These are phyloP conservation scores for Drosophila nigrodunni DNA, from an alignment of 1,140 invertebrate genomes.

Conservation along the genomic window DNA sequence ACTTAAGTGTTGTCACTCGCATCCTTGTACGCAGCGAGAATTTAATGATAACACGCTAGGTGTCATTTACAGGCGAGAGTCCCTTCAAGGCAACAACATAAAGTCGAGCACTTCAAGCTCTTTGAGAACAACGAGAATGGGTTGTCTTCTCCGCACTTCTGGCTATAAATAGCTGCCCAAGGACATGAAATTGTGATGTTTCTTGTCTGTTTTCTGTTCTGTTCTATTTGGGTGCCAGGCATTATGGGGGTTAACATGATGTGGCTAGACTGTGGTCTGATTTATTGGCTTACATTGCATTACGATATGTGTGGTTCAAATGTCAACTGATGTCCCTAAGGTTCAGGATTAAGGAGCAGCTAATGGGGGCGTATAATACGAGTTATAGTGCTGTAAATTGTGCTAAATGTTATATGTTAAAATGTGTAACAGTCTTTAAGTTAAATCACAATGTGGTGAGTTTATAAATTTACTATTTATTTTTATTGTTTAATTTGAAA, in stretches of 20 bases:
- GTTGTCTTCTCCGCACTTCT: slow-evolving; percentile 24
- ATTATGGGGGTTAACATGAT: slow-evolving; percentile 42
- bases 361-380: slow-evolving; percentile 25
- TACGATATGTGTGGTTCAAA: slow-evolving; percentile 15
- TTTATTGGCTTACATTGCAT: slow-evolving; percentile 56
- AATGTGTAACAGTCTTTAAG: too few relatives aligned
- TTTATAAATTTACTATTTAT: too few relatives aligned
- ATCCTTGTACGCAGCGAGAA: slow-evolving; percentile 48
- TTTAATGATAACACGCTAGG: slow-evolving; percentile 73
- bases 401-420: background rate
- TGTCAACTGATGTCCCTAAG: slow-evolving; percentile 31
- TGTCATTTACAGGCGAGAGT: slow-evolving; percentile 67
- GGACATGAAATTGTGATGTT: slow-evolving; percentile 36
- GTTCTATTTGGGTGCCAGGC: slow-evolving; percentile 8
- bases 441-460: too few relatives aligned
- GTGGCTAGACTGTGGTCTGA: slow-evolving; percentile 42
- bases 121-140: slow-evolving; percentile 7
- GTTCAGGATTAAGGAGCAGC: slow-evolving; percentile 20
- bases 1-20: slow-evolving; percentile 74
- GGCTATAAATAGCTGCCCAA: slow-evolving; percentile 60
- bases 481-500: too few relatives aligned
- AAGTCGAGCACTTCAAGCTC: slow-evolving; percentile 1
- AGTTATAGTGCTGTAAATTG: background rate
- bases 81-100: background rate
- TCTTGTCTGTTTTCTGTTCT: slow-evolving; percentile 26